Evolutionary conservation across 2,888 invertebrate species (phyloP).

Genomic region (Julus scanicus): DNA sequence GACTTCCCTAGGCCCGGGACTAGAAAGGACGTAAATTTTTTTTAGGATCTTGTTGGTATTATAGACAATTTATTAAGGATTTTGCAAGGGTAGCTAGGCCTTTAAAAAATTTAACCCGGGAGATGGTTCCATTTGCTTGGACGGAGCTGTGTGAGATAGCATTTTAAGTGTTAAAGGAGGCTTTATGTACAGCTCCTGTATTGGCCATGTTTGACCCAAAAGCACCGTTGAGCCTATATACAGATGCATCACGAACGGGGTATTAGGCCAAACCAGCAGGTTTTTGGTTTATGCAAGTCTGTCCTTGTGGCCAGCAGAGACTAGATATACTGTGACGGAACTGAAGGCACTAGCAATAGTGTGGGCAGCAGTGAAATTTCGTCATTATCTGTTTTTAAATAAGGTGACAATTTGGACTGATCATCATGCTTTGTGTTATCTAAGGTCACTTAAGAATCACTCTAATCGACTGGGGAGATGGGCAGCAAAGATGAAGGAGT

Average conservation of each 20-base stretch:
- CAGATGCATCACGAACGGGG: background rate
- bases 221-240: background rate
- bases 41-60: background rate
- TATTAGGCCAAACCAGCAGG: background rate
- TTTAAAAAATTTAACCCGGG: background rate
- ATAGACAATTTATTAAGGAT: background rate
- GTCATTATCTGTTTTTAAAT: too few relatives aligned
- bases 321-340: too few relatives aligned
- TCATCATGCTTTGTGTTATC: background rate
- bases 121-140: background rate
- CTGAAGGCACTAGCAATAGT: background rate
- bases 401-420: constrained; percentile 39
- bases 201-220: background rate
- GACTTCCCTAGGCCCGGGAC: background rate
- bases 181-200: too few relatives aligned
- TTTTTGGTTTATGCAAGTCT: background rate
- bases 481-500: too few relatives aligned
- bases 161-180: background rate
- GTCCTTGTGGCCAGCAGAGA: background rate
- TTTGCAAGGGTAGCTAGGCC: too few relatives aligned
- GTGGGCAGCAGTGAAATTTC: too few relatives aligned
- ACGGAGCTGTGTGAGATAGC: background rate
- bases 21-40: background rate
- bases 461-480: background rate
- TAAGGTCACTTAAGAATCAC: background rate